A percentile compares a stretch with the other conserved stretches of the same genome.
Evolutionary conservation across 2,797 vertebrate species (phyloP).

Genomic region (Galagoides demidoff): DNA sequence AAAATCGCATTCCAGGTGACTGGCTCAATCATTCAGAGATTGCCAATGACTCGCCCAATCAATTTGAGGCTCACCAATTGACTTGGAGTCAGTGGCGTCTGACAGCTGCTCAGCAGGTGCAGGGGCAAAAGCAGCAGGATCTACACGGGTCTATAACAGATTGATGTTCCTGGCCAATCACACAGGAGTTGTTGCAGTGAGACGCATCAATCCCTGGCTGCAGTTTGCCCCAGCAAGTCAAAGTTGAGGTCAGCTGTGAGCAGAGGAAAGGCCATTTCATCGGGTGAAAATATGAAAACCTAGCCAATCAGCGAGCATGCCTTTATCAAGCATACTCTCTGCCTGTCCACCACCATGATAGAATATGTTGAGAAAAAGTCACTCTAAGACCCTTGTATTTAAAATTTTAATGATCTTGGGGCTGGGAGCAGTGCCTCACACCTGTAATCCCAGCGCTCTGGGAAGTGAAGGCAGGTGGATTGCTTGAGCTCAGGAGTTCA

Average conservation of each 20-base stretch:
- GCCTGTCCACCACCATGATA: not conserved
- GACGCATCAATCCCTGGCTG: conserved; percentile 24
- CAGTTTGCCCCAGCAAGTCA: not conserved
- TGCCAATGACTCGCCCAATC: not conserved
- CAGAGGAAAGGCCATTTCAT: not conserved
- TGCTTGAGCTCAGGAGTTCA: no score
- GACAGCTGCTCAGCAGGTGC: not conserved
- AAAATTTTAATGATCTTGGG: not conserved
- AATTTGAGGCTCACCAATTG: not conserved
- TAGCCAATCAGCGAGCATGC: not conserved
- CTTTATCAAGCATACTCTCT: not conserved
- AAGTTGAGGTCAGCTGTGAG: not conserved
- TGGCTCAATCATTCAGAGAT: not conserved
- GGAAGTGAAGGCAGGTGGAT: no score
- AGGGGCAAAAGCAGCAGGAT: not conserved
- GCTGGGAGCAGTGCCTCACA: no score
- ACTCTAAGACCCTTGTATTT: not conserved
- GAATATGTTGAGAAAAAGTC: not conserved
- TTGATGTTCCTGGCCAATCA: not conserved
- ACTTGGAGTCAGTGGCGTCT: not conserved
- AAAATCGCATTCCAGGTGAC: conserved; percentile 34
- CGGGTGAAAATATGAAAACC: not conserved
- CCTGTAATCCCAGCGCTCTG: no score
- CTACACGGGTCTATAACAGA: not conserved
- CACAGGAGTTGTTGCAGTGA: not conserved